Evolutionary conservation across 2,113 vertebrate species (phyloP), one percentile per base, ranked within the genome.

Genomic region (Dromiciops gliroides): DNA sequence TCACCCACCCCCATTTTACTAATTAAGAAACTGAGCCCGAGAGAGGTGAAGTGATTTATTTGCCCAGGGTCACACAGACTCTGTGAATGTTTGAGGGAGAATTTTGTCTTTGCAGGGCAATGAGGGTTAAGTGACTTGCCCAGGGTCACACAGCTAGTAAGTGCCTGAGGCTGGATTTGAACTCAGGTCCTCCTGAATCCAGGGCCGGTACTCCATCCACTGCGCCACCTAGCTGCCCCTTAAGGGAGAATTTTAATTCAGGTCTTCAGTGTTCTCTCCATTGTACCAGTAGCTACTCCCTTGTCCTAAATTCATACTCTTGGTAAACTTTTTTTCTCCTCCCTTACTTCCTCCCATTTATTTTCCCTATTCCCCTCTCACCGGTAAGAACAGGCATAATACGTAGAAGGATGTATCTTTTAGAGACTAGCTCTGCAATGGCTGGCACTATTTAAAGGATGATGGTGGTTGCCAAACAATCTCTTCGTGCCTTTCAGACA

Each of bases 271-370:
- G 26, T 26, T 56, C 53, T 28, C 28, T 26, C 26, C 53, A 28
- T 10, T 28, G 8, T 3, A 56, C 53, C 10, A 56, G 26, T 56
- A 56, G 53, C 19, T 51, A 16, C 26, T 23, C 93, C 91, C 31
- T 88, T 48, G 96, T 96, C 97, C 95, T 90, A 95, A 83, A 31
- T 94, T 91, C 93, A 26, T 94, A 14, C 56, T 92, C 90, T 67
- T 2, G n/a, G 50, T 93, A 88, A 52, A 95, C n/a, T 0, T 37
- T 47, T 67, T 96, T 96, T 96, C 94, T 97, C 7, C 0, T 97
- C 97, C 96, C 75, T 93, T 94, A 89, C 48, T 92, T 53, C 89
- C 93, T 92, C 90, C 52, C 37, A 49, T 88, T 94, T 92, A 37
- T 8, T 25, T 44, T 44, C n/a, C 67, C 19, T 19, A 44, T 22